phyloP scores from a whole-genome alignment of 37 sponge, comb jelly and placozoan species.

The Oopsacas minuta region DNA sequence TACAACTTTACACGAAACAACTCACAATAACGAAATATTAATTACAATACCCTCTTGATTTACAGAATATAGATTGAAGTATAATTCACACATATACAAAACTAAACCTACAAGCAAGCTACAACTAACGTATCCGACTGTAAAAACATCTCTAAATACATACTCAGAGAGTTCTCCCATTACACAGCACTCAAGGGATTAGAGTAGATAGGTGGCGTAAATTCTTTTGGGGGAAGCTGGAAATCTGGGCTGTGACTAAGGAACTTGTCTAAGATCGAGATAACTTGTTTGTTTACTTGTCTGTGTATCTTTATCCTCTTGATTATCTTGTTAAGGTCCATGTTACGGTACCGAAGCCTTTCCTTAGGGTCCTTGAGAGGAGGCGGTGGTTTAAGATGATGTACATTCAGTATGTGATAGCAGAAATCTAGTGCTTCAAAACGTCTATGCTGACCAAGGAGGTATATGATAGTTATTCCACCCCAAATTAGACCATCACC shows the following conservation, averaged over 20 bases:
- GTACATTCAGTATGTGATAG: slow-evolving; percentile 80
- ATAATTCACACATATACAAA: slow-evolving; percentile 2
- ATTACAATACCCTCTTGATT: too few species aligned
- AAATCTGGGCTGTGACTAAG: slow-evolving; percentile 43
- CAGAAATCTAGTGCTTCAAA: slow-evolving; percentile 93
- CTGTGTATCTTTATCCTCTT: slow-evolving; percentile 63
- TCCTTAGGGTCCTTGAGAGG: background rate
- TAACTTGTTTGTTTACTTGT: slow-evolving; percentile 68
- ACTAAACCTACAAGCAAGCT: background rate
- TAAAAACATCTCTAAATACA: background rate
- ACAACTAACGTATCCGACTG: background rate
- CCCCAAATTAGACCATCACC: slow-evolving; percentile 98
- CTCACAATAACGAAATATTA: too few species aligned
- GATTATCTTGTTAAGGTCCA: slow-evolving; percentile 54
- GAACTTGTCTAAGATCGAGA: slow-evolving; percentile 74
- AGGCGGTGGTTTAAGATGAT: slow-evolving; percentile 27
- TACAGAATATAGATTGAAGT: background rate
- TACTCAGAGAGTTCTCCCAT: background rate
- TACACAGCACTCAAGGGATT: background rate
- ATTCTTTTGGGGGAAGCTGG: slow-evolving; percentile 52
- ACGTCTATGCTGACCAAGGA: slow-evolving; percentile 79
- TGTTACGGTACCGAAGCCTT: background rate
- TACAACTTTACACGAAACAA: too few species aligned
- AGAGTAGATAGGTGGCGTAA: slow-evolving; percentile 77
- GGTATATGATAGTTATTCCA: slow-evolving; percentile 58